phyloP scores from a whole-genome alignment of 2,113 vertebrate genomes.

The Carlito syrichta region DNA sequence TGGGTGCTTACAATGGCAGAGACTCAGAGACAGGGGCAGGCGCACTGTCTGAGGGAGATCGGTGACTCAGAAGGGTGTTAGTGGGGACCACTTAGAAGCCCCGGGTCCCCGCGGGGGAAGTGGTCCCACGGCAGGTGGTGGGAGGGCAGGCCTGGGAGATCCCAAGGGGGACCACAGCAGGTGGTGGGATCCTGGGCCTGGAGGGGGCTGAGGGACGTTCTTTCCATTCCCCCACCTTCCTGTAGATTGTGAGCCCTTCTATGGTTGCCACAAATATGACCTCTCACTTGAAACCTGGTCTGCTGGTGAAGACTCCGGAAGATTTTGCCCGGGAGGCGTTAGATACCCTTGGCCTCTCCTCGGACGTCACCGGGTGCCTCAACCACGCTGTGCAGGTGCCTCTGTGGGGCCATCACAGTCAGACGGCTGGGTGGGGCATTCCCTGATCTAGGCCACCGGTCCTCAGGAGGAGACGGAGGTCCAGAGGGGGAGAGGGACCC shows the following conservation, averaged over 20 bases:
- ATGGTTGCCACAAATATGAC: slow-evolving; percentile 85
- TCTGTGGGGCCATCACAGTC: background rate
- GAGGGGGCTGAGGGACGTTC: no score
- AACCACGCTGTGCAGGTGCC: slow-evolving; percentile 83
- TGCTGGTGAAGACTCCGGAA: slow-evolving; percentile 72
- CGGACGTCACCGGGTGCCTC: slow-evolving; percentile 81
- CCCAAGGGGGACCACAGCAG: rapidly evolving
- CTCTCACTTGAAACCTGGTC: background rate
- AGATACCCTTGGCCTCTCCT: slow-evolving; percentile 85
- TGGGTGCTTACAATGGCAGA: no score
- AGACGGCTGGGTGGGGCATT: background rate
- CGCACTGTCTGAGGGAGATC: background rate
- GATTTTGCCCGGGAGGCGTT: slow-evolving; percentile 80
- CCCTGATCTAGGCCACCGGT: background rate
- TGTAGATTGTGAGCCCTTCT: slow-evolving; percentile 82
- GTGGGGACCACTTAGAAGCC: background rate
- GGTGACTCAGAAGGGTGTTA: rapidly evolving
- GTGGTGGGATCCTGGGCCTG: no score
- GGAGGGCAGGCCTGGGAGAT: background rate
- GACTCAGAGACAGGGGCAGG: background rate
- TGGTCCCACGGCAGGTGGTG: no score
- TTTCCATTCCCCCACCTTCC: background rate
- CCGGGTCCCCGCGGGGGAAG: no score
- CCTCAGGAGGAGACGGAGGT: background rate
- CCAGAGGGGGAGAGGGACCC: background rate